Conservation (phyloP, 2,888 invertebrate genomes). For the Clostera curtula region DNA sequence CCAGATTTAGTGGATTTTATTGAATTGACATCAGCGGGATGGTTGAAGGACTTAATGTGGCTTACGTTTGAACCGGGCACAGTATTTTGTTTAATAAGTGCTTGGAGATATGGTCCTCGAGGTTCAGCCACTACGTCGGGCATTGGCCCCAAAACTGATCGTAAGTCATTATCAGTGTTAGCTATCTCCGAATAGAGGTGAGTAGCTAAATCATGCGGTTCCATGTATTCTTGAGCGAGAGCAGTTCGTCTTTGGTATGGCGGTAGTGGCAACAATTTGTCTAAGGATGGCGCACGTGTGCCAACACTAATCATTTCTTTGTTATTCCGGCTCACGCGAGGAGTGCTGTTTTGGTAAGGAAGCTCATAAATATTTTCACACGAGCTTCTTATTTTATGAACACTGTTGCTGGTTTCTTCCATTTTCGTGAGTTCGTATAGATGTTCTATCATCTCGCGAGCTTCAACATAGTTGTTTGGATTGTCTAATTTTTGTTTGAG, state of each 20-base stretch:
- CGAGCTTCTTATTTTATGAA: constrained; percentile 20
- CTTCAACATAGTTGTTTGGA: constrained; percentile 82
- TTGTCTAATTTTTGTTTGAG: constrained; percentile 81
- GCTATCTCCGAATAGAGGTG: constrained; percentile 79
- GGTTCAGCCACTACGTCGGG: constrained; percentile 65
- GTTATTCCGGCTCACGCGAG: constrained; percentile 50
- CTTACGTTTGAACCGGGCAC: constrained; percentile 25
- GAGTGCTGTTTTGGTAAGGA: constrained; percentile 65
- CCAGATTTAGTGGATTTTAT: constrained; percentile 54
- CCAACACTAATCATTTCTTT: constrained; percentile 72
- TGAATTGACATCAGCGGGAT: constrained; percentile 34
- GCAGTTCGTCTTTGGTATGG: constrained; percentile 61
- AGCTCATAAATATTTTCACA: constrained; percentile 79
- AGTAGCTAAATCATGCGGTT: constrained; percentile 69
- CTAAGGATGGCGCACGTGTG: constrained; percentile 75
- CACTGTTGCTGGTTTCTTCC: constrained; percentile 77
- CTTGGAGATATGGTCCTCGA: constrained; percentile 76
- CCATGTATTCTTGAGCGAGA: constrained; percentile 65
- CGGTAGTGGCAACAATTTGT: constrained; percentile 69
- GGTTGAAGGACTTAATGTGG: constrained; percentile 28
- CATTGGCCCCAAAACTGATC: constrained; percentile 40
- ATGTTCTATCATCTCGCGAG: constrained; percentile 85
- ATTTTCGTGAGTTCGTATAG: constrained; percentile 83
- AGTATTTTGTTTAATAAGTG: constrained; percentile 73
- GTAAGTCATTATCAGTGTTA: constrained; percentile 55